Evolutionary conservation across 1,140 invertebrate genomes (phyloP).

Genomic region (Heliconius congener): DNA sequence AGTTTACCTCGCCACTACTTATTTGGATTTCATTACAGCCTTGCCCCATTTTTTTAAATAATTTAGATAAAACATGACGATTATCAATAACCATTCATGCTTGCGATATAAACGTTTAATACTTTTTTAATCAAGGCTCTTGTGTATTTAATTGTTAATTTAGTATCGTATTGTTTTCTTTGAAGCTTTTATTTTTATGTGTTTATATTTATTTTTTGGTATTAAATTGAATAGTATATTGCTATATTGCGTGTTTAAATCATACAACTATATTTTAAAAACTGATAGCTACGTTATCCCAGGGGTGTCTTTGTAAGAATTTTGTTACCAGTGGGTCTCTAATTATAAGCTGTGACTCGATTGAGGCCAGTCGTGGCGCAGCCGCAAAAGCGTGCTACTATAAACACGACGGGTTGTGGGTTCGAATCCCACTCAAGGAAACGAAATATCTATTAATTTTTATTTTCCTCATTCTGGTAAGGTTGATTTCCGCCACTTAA

Average conservation of each 20-base stretch:
- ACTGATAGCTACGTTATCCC: not conserved
- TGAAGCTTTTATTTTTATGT: not conserved
- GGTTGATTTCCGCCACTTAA: too few species aligned
- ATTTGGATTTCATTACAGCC: slow-evolving; percentile 30
- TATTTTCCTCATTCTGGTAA: too few species aligned
- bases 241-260: not conserved
- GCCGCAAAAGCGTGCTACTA: too few species aligned
- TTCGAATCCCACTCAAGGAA: too few species aligned
- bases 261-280: not conserved
- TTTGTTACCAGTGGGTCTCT: not conserved
- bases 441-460: too few species aligned
- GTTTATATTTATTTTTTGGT: not conserved
- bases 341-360: too few species aligned
- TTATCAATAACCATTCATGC: slow-evolving; percentile 21
- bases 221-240: not conserved
- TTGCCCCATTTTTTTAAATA: slow-evolving; percentile 28
- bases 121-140: slow-evolving; percentile 20
- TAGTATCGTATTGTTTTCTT: not conserved
- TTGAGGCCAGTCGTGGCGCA: too few species aligned
- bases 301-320: not conserved
- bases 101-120: slow-evolving; percentile 21
- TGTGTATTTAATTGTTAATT: slow-evolving; percentile 10
- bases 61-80: slow-evolving; percentile 31
- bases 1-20: slow-evolving; percentile 24
- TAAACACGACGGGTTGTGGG: too few species aligned